Evolutionary conservation across 2,797 vertebrate species (phyloP), one percentile per base, ranked within the genome.

Genomic region (Crypturellus tataupa): DNA sequence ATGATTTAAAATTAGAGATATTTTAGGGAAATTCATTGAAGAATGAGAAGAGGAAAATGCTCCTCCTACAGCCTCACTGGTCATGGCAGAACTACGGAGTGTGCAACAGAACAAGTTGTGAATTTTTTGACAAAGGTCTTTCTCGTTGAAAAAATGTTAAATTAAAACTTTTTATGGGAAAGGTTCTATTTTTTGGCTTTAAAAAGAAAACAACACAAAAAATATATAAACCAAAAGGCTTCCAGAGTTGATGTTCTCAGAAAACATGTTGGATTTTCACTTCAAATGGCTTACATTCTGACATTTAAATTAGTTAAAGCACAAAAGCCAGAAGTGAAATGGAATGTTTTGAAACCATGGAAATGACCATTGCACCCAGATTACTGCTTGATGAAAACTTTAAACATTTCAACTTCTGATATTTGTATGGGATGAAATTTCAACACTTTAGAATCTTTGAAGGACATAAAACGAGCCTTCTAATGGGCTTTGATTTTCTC

Each of bases 221-320:
- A 8, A 44, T 83, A 73, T 77, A 73, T 56, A 73, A 21, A 64
- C 58, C 58, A 71, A 3, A 10, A 67, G 91, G 56, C 6, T 76
- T 78, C 23, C 40, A 31, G 7, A n/a, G 65, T 44, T 84, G 40
- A 59, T 79, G 35, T 84, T 93, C 59, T 69, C 86, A 56, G 47
- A 78, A 80, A 91, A 72, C 17, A 62, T 65, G 29, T 9, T 75
- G 33, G 33, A 72, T 78, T 92, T 93, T 80, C 44, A 35, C 20
- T 79, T 83, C 9, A 29, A 94, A 88, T 81, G 6, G 37, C 29
- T 88, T 91, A 23, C 27, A 9, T 46, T 56, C 42, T 77, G 70
- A 80, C 39, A 69, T 91, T 84, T 75, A 86, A 81, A 23, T 65
- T 70, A 46, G 39, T 86, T 76, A 59, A 90, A 94, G 62, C 24